A percentile compares a stretch with the other conserved stretches of the same genome.
Evolutionary conservation across 2,888 invertebrate genomes (phyloP).

Genomic region (Yponomeuta evonymella): DNA sequence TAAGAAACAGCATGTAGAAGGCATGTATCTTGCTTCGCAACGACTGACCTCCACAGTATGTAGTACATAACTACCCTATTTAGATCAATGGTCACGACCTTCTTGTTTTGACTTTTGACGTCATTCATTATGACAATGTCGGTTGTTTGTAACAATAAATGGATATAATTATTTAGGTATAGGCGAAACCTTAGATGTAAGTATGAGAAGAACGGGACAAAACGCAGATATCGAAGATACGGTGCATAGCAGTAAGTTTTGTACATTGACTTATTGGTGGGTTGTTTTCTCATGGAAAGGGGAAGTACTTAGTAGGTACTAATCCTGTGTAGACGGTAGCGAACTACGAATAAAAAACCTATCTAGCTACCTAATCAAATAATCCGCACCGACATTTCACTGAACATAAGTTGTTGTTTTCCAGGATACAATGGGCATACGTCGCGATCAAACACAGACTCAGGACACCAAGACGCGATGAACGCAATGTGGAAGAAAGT

Average conservation of each 20-base stretch:
- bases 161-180: background rate
- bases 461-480: background rate
- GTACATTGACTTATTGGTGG: background rate
- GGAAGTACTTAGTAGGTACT: background rate
- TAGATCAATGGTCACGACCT: background rate
- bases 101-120: background rate
- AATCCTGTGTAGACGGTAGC: background rate
- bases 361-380: background rate
- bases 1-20: too few species aligned
- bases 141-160: too few species aligned
- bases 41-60: background rate
- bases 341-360: background rate
- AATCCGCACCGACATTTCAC: too few species aligned
- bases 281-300: too few species aligned
- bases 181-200: background rate
- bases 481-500: background rate
- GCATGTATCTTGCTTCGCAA: too few species aligned
- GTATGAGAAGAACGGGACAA: slow-evolving; percentile 1
- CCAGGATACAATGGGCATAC: background rate
- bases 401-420: background rate
- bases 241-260: background rate
- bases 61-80: background rate
- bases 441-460: background rate
- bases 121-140: too few species aligned
- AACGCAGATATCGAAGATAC: background rate